Conservation (phyloP, 1,140 invertebrate genomes). For the Drosophila subpulchrella region DNA sequence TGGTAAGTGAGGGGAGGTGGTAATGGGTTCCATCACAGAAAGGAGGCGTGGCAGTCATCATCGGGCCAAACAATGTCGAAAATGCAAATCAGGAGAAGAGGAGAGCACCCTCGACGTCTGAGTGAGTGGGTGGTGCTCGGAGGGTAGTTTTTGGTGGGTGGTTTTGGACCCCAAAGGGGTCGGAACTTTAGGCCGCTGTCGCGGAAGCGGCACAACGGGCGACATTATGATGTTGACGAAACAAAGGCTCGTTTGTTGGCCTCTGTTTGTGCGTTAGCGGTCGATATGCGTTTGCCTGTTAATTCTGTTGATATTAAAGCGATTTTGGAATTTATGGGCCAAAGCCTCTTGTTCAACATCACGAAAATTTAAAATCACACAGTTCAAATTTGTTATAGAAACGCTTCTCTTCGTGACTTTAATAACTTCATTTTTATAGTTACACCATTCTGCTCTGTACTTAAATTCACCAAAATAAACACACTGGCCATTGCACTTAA, state of each 20-base stretch:
- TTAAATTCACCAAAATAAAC: slow-evolving; percentile 25
- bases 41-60: slow-evolving; percentile 31
- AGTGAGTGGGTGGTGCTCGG: slow-evolving; percentile 10
- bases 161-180: neutral
- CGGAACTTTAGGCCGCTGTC: slow-evolving; percentile 31
- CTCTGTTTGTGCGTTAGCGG: slow-evolving; percentile 28
- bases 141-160: slow-evolving; percentile 5
- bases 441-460: slow-evolving; percentile 5
- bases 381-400: neutral
- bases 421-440: slow-evolving; percentile 67
- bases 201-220: slow-evolving; percentile 42
- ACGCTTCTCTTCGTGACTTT: slow-evolving; percentile 43
- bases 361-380: neutral
- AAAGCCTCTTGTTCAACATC: neutral
- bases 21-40: slow-evolving; percentile 20
- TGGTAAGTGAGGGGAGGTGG: neutral
- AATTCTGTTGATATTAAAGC: slow-evolving; percentile 22
- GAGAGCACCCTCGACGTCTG: slow-evolving; percentile 11
- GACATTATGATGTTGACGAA: slow-evolving; percentile 52
- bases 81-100: slow-evolving; percentile 64
- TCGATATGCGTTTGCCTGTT: slow-evolving; percentile 19
- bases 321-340: slow-evolving; percentile 8
- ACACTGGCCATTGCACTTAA: slow-evolving; percentile 57
- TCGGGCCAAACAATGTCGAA: slow-evolving; percentile 65
- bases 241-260: slow-evolving; percentile 45